Conservation (phyloP, 2,113 vertebrate genomes). For the Paramormyrops kingsleyae region DNA sequence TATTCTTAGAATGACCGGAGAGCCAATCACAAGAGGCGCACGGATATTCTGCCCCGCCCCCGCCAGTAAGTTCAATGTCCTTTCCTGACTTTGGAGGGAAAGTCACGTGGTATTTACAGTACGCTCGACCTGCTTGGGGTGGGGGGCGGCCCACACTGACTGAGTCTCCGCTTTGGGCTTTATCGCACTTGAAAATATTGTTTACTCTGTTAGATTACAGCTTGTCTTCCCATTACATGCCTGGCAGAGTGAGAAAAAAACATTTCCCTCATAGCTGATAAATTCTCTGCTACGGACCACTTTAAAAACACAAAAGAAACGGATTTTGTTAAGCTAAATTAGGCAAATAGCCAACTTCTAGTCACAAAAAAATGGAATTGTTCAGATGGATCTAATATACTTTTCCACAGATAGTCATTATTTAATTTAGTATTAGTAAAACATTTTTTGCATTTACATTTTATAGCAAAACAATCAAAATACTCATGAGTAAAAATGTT, state of each 20-base stretch:
- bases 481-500: background rate
- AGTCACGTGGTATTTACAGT: background rate
- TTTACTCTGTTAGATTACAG: background rate
- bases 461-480: background rate
- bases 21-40: background rate
- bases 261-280: background rate
- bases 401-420: background rate
- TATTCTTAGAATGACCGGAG: constrained; percentile 7
- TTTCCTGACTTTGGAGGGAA: constrained; percentile 5
- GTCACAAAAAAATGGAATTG: background rate
- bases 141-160: background rate
- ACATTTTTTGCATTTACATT: background rate
- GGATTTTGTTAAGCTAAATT: background rate
- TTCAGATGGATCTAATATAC: background rate
- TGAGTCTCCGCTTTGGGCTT: background rate
- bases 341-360: background rate
- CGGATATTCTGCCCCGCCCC: background rate
- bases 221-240: background rate
- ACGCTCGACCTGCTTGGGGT: background rate
- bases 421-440: background rate
- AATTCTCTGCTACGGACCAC: background rate
- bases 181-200: background rate
- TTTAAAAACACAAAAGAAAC: background rate
- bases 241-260: background rate
- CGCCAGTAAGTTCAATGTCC: background rate